Evolutionary conservation across 1,140 invertebrate genomes (phyloP).

Genomic region (Tetramorium simillimum): DNA sequence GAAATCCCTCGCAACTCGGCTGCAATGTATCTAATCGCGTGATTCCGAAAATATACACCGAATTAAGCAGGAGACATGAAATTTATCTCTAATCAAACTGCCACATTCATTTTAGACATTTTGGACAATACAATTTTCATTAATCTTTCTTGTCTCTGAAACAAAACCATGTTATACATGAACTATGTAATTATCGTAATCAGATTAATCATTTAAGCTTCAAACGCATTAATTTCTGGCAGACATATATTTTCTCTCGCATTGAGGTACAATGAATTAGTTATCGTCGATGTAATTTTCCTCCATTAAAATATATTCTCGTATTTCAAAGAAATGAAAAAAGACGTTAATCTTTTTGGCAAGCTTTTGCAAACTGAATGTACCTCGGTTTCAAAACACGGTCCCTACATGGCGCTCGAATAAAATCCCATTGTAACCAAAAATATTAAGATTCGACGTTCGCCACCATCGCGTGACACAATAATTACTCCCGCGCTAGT

Average conservation of each 20-base stretch:
- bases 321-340: background rate
- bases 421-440: background rate
- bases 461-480: conserved; percentile 15
- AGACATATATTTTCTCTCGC: background rate
- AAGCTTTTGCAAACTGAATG: background rate
- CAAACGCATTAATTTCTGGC: background rate
- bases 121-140: background rate
- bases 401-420: background rate
- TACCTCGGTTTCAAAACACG: background rate
- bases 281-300: background rate
- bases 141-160: background rate
- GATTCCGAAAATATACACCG: background rate
- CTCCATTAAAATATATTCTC: background rate
- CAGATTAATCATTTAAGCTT: background rate
- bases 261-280: background rate
- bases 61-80: background rate
- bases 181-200: background rate
- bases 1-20: background rate
- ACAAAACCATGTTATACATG: background rate
- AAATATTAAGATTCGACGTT: conserved; percentile 40
- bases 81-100: background rate
- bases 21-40: background rate
- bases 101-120: background rate
- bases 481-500: conserved; percentile 36
- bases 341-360: background rate